phyloP scores from a whole-genome alignment of 2,113 vertebrate species.

The Apodemus sylvaticus region DNA sequence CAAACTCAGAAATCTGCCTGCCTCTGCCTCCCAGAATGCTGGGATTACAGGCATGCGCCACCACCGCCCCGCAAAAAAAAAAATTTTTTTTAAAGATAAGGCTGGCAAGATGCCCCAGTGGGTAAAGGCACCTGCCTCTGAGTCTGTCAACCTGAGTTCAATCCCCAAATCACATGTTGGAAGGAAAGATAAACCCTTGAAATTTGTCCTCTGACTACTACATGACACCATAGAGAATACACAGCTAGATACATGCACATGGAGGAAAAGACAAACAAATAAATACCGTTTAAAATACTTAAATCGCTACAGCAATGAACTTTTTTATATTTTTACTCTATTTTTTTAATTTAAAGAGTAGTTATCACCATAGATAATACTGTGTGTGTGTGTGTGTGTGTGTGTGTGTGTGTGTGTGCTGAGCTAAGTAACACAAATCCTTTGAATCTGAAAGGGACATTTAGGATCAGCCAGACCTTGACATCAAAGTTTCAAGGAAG shows the following conservation, averaged over 20 bases:
- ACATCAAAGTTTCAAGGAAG: not conserved
- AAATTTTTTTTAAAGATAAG: not conserved
- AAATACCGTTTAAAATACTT: not conserved
- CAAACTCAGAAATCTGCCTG: too few relatives aligned
- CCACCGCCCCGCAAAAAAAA: too few relatives aligned
- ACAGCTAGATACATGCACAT: too few relatives aligned
- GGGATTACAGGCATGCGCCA: too few relatives aligned
- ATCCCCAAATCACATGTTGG: not conserved
- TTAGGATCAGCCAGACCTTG: not conserved
- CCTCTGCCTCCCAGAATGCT: too few relatives aligned
- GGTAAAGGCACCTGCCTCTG: not conserved
- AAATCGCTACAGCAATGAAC: not conserved
- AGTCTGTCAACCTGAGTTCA: not conserved
- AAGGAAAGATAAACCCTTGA: not conserved
- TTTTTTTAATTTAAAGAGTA: not conserved
- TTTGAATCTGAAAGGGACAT: constrained; percentile 13
- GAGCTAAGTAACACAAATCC: not conserved
- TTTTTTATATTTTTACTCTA: not conserved
- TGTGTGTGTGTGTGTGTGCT: not conserved
- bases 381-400: not conserved
- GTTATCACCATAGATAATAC: not conserved
- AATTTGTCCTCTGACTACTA: not conserved
- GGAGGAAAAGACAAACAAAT: not conserved
- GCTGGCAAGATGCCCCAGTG: not conserved
- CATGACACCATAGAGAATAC: not conserved